phyloP scores from a whole-genome alignment of 2,113 vertebrate species.

The Theropithecus gelada region DNA sequence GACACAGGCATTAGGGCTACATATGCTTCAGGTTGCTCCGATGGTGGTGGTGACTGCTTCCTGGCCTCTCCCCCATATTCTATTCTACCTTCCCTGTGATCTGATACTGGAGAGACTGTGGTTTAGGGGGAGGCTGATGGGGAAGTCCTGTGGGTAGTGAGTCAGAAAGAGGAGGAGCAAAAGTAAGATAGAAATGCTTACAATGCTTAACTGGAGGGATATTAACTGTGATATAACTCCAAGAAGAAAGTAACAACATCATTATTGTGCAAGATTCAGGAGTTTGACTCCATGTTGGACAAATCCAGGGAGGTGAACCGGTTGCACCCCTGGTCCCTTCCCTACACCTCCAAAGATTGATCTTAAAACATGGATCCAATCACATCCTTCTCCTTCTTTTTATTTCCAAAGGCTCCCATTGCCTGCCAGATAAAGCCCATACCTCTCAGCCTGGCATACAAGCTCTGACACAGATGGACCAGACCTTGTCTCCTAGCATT shows the following conservation, averaged over 20 bases:
- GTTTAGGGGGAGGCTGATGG: background rate
- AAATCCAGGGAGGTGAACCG: background rate
- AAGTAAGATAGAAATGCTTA: background rate
- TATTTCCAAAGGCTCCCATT: background rate
- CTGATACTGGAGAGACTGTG: background rate
- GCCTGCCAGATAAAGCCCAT: background rate
- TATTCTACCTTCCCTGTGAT: background rate
- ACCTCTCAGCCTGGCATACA: background rate
- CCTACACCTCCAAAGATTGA: too few species aligned
- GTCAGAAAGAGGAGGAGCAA: background rate
- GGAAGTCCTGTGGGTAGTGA: background rate
- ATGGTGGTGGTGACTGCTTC: background rate
- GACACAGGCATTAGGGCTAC: background rate
- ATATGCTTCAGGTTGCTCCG: background rate
- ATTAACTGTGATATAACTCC: background rate
- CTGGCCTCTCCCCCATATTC: fast-evolving
- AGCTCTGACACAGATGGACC: background rate
- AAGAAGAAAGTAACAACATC: background rate
- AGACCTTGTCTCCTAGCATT: background rate
- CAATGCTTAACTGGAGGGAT: background rate
- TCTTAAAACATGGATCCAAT: background rate
- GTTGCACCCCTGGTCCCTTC: background rate
- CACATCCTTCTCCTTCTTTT: background rate
- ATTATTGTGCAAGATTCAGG: background rate
- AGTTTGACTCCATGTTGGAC: background rate